Percentiles rank a stretch among this genome's conserved stretches.
phyloP scores from a whole-genome alignment of 2,888 invertebrate species.

The Ormyrus pomaceus region DNA sequence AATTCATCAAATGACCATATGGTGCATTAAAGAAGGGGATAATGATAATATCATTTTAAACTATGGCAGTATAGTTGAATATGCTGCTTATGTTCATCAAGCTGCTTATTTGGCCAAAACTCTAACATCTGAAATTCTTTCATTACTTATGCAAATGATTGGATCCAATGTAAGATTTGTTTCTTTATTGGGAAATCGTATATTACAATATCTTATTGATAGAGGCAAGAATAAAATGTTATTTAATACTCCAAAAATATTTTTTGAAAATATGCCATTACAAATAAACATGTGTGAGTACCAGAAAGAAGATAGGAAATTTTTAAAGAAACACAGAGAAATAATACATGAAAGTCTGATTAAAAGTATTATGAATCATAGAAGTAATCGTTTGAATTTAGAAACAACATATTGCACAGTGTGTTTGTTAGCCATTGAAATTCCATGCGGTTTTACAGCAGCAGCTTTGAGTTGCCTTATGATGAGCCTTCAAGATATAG shows the following conservation, averaged over 20 bases:
- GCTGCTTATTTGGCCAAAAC: conserved; percentile 74
- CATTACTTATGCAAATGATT: conserved; percentile 76
- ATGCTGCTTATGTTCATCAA: conserved; percentile 77
- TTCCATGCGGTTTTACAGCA: conserved; percentile 81
- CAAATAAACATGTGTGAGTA: conserved; percentile 74
- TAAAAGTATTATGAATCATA: conserved; percentile 76
- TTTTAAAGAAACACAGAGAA: conserved; percentile 77
- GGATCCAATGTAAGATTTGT: conserved; percentile 75
- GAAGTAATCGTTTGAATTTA: conserved; percentile 76
- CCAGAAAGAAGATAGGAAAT: conserved; percentile 76
- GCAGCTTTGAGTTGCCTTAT: conserved; percentile 79
- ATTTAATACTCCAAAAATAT: conserved; percentile 78
- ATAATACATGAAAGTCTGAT: conserved; percentile 76
- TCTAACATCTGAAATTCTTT: conserved; percentile 77
- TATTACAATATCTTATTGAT: conserved; percentile 79
- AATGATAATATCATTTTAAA: conserved; percentile 76
- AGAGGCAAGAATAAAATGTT: conserved; percentile 76
- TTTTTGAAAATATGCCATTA: conserved; percentile 74
- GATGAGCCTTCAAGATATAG: conserved; percentile 80
- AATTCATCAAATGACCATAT: conserved; percentile 77
- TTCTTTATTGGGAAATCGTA: conserved; percentile 78
- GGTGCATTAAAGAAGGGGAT: conserved; percentile 75
- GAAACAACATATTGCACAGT: conserved; percentile 78
- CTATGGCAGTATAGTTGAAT: conserved; percentile 78
- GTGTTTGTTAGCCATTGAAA: conserved; percentile 78